Percentiles rank a stretch among this genome's conserved stretches.
Conservation (phyloP, 2,888 invertebrate genomes). For the Acleris sparsana region DNA sequence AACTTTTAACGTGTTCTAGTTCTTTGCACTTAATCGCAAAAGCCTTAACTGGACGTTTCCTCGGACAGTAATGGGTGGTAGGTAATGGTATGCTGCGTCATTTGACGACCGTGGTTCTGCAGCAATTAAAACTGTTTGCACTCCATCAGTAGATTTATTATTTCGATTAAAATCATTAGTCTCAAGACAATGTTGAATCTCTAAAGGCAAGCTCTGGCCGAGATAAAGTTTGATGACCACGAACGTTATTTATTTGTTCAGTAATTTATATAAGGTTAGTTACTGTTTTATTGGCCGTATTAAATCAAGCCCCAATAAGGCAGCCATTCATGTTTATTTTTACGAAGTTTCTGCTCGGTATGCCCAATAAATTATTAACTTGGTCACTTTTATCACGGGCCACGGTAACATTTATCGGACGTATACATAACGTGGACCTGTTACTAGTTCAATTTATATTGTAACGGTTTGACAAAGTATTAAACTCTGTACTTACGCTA, state of each 20-base stretch:
- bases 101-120: conserved; percentile 26
- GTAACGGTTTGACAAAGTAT: too few species aligned
- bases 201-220: conserved; percentile 29
- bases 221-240: conserved; percentile 77
- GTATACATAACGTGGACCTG: conserved; percentile 46
- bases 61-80: background rate
- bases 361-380: conserved; percentile 80
- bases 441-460: background rate
- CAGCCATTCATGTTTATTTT: conserved; percentile 84
- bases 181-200: conserved; percentile 34
- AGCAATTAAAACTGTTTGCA: conserved; percentile 32
- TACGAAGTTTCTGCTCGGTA: conserved; percentile 81
- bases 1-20: background rate
- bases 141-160: conserved; percentile 24
- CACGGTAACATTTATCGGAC: conserved; percentile 71
- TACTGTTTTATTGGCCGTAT: conserved; percentile 82
- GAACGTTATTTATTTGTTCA: conserved; percentile 82
- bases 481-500: too few species aligned
- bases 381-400: conserved; percentile 82
- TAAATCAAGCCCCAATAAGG: conserved; percentile 84
- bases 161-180: conserved; percentile 32
- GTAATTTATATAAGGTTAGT: conserved; percentile 84
- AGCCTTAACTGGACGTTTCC: conserved; percentile 14
- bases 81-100: background rate
- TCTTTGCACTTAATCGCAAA: conserved; percentile 2